A percentile compares a stretch with the other conserved stretches of the same genome.
phyloP scores from a whole-genome alignment of 2,113 vertebrate genomes.

The Oxyruncus cristatus region DNA sequence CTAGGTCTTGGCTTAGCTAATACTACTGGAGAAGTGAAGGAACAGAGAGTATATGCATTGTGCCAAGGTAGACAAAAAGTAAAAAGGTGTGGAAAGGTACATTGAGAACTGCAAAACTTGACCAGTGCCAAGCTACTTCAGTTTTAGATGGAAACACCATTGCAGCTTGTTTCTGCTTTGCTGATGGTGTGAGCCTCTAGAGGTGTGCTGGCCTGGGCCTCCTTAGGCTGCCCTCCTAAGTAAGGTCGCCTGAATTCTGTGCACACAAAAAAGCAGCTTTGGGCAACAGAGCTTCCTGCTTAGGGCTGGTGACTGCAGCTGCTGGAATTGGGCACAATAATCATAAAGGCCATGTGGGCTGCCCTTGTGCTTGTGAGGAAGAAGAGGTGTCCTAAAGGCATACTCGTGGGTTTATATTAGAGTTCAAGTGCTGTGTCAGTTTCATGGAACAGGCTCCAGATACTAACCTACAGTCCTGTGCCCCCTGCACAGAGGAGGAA shows the following conservation, averaged over 20 bases:
- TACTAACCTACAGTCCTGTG: neutral
- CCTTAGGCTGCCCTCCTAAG: neutral
- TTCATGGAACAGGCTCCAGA: neutral
- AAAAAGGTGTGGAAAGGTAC: neutral
- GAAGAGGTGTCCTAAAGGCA: neutral
- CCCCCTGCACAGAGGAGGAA: rapidly evolving
- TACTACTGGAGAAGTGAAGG: neutral
- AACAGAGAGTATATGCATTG: rapidly evolving
- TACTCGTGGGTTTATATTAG: neutral
- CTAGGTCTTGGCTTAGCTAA: neutral
- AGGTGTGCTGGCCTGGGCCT: neutral
- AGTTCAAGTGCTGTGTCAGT: neutral
- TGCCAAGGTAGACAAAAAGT: neutral
- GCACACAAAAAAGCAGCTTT: neutral
- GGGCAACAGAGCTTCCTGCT: neutral
- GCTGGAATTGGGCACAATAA: rapidly evolving
- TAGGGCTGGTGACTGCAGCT: rapidly evolving
- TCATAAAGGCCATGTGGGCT: rapidly evolving
- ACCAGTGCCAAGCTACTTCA: rapidly evolving
- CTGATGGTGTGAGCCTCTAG: neutral
- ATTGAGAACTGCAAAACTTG: rapidly evolving
- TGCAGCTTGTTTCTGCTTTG: rapidly evolving
- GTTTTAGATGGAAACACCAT: neutral
- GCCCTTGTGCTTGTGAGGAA: neutral
- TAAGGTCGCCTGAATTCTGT: neutral